Percentiles rank a stretch among this genome's conserved stretches.
These are phyloP conservation scores for Lepus europaeus DNA, from an alignment of 2,113 vertebrate species.

Conservation along the genomic window DNA sequence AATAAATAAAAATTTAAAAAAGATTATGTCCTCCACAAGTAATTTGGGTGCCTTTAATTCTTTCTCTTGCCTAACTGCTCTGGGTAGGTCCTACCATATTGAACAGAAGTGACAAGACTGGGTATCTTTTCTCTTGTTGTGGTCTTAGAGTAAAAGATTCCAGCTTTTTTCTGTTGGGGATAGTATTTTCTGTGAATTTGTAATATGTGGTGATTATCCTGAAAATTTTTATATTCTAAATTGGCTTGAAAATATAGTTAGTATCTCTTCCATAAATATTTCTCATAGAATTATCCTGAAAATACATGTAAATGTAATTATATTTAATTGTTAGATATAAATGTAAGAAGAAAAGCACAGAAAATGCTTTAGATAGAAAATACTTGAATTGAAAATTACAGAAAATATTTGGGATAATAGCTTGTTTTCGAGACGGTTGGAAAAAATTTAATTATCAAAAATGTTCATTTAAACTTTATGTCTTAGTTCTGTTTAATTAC, in stretches of 20 bases:
- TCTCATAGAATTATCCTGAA: not conserved
- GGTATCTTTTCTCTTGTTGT: not conserved
- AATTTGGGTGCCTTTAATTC: not conserved
- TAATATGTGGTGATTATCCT: not conserved
- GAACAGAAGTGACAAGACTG: not conserved
- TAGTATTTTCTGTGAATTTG: not conserved
- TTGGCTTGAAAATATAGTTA: not conserved
- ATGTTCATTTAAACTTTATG: conserved; percentile 44
- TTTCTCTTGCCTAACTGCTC: not conserved
- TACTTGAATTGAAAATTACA: not conserved
- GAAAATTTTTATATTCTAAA: not conserved
- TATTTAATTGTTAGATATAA: not conserved
- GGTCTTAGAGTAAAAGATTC: not conserved
- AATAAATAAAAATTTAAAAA: too few relatives aligned
- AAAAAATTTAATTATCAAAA: conserved; percentile 18
- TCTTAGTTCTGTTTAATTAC: not conserved
- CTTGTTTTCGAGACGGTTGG: not conserved
- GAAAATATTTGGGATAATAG: not conserved
- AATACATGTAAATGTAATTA: not conserved
- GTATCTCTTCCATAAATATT: not conserved
- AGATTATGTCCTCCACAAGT: not conserved
- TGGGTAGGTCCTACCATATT: not conserved
- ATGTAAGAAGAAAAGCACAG: not conserved
- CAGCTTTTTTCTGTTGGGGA: not conserved
- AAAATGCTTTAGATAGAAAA: not conserved